A percentile compares a stretch with the other conserved stretches of the same genome.
These are phyloP conservation scores for Gerris lacustris DNA, from an alignment of 2,888 invertebrate species.

Conservation along the genomic window DNA sequence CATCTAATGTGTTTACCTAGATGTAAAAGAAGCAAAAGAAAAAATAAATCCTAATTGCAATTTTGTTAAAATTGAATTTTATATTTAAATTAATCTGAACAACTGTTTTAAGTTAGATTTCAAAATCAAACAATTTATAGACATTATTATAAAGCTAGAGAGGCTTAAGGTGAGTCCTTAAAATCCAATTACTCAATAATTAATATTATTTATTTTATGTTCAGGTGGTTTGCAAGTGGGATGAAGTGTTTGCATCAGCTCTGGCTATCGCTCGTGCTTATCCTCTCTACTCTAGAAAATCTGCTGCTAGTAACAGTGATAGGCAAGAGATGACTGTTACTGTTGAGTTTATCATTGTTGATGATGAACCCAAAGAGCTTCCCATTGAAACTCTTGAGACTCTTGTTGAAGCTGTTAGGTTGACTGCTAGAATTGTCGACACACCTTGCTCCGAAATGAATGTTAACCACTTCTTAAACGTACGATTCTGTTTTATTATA, in stretches of 20 bases:
- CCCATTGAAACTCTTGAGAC: conserved; percentile 41
- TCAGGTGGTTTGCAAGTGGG: conserved; percentile 63
- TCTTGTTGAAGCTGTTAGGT: conserved; percentile 51
- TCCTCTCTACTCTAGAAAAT: conserved; percentile 56
- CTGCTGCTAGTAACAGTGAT: conserved; percentile 31
- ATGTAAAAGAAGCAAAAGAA: no score
- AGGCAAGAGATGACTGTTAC: conserved; percentile 37
- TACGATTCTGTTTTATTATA: conserved; percentile 32
- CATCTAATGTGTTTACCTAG: no score
- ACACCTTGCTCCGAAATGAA: conserved; percentile 76
- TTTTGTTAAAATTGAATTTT: no score
- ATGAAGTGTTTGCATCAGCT: conserved; percentile 64
- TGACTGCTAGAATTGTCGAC: conserved; percentile 72
- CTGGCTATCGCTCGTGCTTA: conserved; percentile 69
- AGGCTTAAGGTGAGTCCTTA: no score
- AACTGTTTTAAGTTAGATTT: no score
- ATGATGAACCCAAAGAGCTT: conserved; percentile 16
- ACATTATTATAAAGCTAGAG: no score
- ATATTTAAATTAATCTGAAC: no score
- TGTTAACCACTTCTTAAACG: conserved; percentile 63
- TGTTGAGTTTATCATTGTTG: conserved; percentile 44
- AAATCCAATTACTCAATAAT: no score
- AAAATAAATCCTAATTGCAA: no score
- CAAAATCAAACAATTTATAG: no score
- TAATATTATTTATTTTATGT: conserved; percentile 14